Evolutionary conservation across 2,113 vertebrate species (phyloP), one percentile per base, ranked within the genome.

Genomic region (Pedionomus torquatus): DNA sequence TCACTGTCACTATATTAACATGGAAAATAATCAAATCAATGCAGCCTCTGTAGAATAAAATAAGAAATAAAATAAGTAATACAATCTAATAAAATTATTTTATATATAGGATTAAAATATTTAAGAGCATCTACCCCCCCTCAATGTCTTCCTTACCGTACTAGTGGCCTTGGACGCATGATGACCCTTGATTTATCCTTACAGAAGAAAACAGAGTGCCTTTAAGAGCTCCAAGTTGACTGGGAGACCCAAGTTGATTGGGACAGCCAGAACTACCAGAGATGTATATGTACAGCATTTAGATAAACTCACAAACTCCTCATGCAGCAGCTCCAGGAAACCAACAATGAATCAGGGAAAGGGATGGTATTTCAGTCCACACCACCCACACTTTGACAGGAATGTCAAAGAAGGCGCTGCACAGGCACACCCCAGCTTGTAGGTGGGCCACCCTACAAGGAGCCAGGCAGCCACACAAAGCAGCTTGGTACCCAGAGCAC

Each of bases 371-470:
- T 17, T 18, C 21, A 31, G 33, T 7, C 58, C 0, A 4, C 63
- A 17, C 17, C 8, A 0, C 80, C 41, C 77, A 16, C 15, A 0
- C 33, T 28, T 12, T 7, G 30, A n/a, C 30, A n/a, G 0, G 26
- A 10, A 13, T 1, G 3, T 7, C 61, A 25, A 16, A 13, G 4
- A 2, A 11, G 48, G 41, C 0, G 0, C 71, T 60, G 57, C 41
- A 17, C 17, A 7, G 14, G 12, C 28, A 25, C 51, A 44, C 7
- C 41, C 24, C 68, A 39, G 48, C 11, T 25, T n/a, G n/a, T n/a
- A 51, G 13, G 25, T n/a, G 24, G 25, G 13, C 49, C 61, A 15
- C n/a, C 6, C 44, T 39, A 4, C 11, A 9, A 21, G 52, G 30
- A 91, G 28, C 35, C 64, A 14, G 48, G 37, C 37, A 89, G 68